These are phyloP conservation scores for Lepidocolaptes lacrymiger DNA, from an alignment of 2,797 vertebrate species.

Conservation along the genomic window DNA sequence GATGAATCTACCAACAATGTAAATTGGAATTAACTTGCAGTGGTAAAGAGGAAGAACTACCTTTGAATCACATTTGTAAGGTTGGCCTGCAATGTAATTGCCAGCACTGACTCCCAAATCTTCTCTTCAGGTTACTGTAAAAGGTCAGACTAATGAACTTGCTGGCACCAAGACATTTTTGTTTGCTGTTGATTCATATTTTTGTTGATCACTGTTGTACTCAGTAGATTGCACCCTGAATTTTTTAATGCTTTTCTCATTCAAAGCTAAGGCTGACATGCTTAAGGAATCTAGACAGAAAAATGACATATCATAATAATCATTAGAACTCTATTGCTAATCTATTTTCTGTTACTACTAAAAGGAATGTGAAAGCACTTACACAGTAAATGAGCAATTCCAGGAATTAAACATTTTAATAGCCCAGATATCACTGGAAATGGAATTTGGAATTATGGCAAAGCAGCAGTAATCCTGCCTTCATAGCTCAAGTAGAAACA, in stretches of 20 bases:
- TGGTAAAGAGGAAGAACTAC: neutral
- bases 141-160: neutral
- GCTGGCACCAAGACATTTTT: neutral
- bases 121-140: neutral
- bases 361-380: neutral
- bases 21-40: neutral
- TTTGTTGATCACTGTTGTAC: neutral
- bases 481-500: neutral
- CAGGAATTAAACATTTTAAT: neutral
- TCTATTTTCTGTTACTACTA: neutral
- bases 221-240: neutral
- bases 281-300: neutral
- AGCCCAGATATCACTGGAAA: neutral
- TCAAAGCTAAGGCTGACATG: neutral
- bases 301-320: neutral
- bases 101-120: neutral
- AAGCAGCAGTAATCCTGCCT: neutral
- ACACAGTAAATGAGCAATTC: neutral
- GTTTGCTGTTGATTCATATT: neutral
- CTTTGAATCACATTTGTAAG: neutral
- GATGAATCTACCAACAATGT: accelerated
- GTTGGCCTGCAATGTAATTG: neutral
- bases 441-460: neutral
- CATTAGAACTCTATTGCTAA: neutral
- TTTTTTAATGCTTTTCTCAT: neutral